Base-by-base conservation (phyloP, 2,797 vertebrate genomes). In the Corythornis leucogaster region DNA sequence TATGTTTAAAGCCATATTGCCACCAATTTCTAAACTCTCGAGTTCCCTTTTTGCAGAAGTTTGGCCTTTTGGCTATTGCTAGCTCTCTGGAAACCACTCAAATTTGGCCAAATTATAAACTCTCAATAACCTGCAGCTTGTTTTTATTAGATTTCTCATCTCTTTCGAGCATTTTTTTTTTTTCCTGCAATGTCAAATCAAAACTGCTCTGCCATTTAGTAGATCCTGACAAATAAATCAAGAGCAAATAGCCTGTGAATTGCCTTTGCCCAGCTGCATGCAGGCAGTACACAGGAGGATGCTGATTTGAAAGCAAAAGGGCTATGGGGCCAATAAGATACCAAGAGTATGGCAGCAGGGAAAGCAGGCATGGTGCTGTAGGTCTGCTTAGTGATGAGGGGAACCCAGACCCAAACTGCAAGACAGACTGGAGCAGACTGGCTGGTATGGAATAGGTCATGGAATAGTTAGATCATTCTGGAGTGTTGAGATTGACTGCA, bases 71-170 rank as follows among this genome's bases (percentile, higher is more conserved):
- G 76, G 48, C 21, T 80, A 14, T 55, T 69, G 71, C 63, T 18
- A 76, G 8, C 46, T 76, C 48, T 62, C 25, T 68, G 48, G 22
- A 93, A 95, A 80, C 69, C 30, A 58, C 31, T 71, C 33, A 61
- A 35, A 54, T 73, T 79, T 2, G 2, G 53, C 16, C 55, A 68
- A 70, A 15, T 45, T 45, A 63, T 22, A 71, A 89, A 68, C 25
- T 8, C 46, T 74, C 22, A 79, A 58, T 79, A 87, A 19, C 9
- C 51, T 73, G 51, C 3, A 50, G 25, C 54, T 85, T 94, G 50
- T 59, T 95, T 92, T 54, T 43, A 57, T 85, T 61, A 86, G 50
- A 68, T 71, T 88, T 88, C 38, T 68, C 22, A 45, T 88, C 8
- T 68, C 9, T 67, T 64, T 46, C 9, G 33, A 85, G 51, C 6